These are phyloP conservation scores for Ptilorrhoa leucosticta DNA, from an alignment of 2,113 vertebrate genomes.

Conservation along the genomic window DNA sequence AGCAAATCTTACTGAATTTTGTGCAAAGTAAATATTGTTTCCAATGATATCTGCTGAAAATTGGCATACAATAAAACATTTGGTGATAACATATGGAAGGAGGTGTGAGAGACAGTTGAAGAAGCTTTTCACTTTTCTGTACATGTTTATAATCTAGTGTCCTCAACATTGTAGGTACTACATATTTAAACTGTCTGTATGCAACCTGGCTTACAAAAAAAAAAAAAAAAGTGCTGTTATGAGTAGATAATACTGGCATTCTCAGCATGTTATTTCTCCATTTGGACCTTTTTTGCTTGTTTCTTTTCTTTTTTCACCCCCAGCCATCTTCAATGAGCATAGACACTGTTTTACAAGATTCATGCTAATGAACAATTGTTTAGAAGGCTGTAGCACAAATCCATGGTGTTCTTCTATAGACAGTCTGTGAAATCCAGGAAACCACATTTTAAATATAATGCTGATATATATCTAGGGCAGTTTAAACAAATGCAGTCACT, in stretches of 20 bases:
- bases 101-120: slow-evolving; percentile 25
- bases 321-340: background rate
- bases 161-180: slow-evolving; percentile 1
- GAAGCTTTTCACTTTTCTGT: background rate
- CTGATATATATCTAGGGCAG: background rate
- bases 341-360: background rate
- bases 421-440: slow-evolving; percentile 6
- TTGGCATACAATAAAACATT: slow-evolving; percentile 35
- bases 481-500: slow-evolving; percentile 19
- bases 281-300: background rate
- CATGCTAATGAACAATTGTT: background rate
- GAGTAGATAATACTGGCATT: background rate
- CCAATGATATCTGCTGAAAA: background rate
- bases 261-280: background rate
- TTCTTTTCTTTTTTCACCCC: background rate
- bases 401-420: background rate
- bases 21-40: slow-evolving; percentile 7
- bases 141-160: slow-evolving; percentile 23
- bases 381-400: background rate
- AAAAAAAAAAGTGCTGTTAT: background rate
- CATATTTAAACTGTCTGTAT: slow-evolving; percentile 22
- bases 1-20: background rate
- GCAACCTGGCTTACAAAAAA: background rate
- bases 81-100: slow-evolving; percentile 33
- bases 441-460: slow-evolving; percentile 20